These are phyloP conservation scores for Sorex fumeus DNA, from an alignment of 2,113 vertebrate species.

Conservation along the genomic window DNA sequence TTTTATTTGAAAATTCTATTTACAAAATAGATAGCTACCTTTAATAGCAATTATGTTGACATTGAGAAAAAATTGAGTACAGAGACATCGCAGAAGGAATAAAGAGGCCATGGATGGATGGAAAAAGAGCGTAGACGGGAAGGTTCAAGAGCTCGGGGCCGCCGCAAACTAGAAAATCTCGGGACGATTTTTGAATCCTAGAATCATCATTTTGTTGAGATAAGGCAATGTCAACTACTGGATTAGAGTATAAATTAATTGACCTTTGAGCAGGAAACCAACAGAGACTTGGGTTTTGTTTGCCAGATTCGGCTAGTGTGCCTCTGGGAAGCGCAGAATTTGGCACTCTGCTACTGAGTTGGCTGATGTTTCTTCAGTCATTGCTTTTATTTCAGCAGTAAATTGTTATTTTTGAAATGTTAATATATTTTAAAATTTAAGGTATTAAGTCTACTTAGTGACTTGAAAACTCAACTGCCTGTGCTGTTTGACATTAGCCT, in stretches of 20 bases:
- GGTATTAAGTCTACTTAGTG: neutral
- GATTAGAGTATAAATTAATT: neutral
- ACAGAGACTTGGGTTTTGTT: neutral
- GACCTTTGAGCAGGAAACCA: neutral
- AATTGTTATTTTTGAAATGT: slow-evolving; percentile 26
- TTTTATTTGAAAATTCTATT: no score
- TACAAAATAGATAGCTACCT: no score
- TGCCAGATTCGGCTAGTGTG: slow-evolving; percentile 25
- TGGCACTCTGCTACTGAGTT: neutral
- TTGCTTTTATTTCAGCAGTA: slow-evolving; percentile 3
- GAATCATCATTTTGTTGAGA: neutral
- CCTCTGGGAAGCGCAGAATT: no score
- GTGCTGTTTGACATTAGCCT: neutral
- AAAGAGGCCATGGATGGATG: neutral
- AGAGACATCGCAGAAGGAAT: neutral
- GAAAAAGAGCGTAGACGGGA: neutral
- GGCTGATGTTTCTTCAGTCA: neutral
- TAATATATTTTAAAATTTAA: neutral
- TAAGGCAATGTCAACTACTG: neutral
- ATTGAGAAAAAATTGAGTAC: neutral
- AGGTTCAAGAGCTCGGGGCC: neutral
- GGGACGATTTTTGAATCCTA: neutral
- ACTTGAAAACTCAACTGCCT: slow-evolving; percentile 10
- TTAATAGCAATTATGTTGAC: no score
- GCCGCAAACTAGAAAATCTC: neutral